Conservation (phyloP, 2,888 invertebrate species). For the Limenitis camilla region DNA sequence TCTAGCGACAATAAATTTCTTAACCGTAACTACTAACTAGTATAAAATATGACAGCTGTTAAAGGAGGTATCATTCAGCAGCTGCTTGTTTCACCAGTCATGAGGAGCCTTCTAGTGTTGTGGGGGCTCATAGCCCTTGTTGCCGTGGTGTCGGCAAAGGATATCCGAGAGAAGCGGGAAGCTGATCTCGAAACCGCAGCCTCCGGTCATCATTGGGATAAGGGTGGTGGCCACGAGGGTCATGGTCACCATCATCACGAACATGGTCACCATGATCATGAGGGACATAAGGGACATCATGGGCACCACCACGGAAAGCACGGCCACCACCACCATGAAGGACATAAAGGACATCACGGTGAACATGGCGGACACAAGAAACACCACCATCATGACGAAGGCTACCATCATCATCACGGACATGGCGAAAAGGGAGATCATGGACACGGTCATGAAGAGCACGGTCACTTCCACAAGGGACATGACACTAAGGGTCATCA, state of each 20-base stretch:
- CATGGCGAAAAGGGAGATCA: constrained; percentile 79
- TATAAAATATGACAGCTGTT: constrained; percentile 60
- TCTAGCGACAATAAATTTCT: constrained; percentile 45
- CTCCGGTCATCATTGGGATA: constrained; percentile 48
- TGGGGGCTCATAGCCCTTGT: constrained; percentile 66
- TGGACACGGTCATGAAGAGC: constrained; percentile 67
- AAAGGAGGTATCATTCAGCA: constrained; percentile 55
- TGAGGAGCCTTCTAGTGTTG: constrained; percentile 53
- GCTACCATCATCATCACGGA: constrained; percentile 76
- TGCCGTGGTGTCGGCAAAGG: constrained; percentile 63
- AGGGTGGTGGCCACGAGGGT: constrained; percentile 77
- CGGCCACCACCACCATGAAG: constrained; percentile 81
- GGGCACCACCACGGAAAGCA: constrained; percentile 78
- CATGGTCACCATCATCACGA: constrained; percentile 77
- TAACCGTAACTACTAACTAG: constrained; percentile 40
- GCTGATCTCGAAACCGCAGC: constrained; percentile 74
- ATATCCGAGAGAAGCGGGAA: constrained; percentile 61
- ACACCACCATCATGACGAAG: constrained; percentile 78
- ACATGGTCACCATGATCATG: constrained; percentile 78
- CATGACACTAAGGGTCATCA: constrained; percentile 90
- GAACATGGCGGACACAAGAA: constrained; percentile 78
- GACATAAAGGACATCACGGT: constrained; percentile 74
- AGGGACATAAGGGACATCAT: constrained; percentile 80
- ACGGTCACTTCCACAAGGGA: constrained; percentile 85
- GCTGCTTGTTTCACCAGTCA: constrained; percentile 43